Conservation (phyloP, 2,113 vertebrate species). For the Paraplagusia blochii region DNA sequence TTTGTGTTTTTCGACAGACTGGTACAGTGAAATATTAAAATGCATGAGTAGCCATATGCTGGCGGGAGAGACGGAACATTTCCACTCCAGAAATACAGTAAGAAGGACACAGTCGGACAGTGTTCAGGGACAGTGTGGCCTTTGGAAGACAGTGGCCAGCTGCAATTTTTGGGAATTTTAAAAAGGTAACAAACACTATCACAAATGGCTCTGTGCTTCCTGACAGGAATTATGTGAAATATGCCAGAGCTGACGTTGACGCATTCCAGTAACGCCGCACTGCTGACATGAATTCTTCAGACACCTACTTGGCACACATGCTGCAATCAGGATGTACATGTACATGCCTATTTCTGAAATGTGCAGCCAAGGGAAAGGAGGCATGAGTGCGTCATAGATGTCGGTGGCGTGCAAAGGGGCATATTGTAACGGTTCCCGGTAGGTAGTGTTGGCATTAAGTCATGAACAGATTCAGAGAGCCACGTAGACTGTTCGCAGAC, state of each 20-base stretch:
- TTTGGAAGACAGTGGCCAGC: slow-evolving; percentile 42
- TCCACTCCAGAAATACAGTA: slow-evolving; percentile 63
- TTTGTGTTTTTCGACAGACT: slow-evolving; percentile 47
- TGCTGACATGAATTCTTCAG: slow-evolving; percentile 7
- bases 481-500: slow-evolving; percentile 55
- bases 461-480: slow-evolving; percentile 50
- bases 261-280: slow-evolving; percentile 38
- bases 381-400: slow-evolving; percentile 33
- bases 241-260: slow-evolving; percentile 33
- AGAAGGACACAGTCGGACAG: slow-evolving; percentile 45
- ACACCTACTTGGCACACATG: slow-evolving; percentile 23
- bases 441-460: slow-evolving; percentile 34
- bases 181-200: slow-evolving; percentile 4
- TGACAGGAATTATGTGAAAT: slow-evolving; percentile 7
- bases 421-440: slow-evolving; percentile 37
- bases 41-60: slow-evolving; percentile 66
- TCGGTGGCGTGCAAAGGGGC: slow-evolving; percentile 28
- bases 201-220: slow-evolving; percentile 18
- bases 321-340: slow-evolving; percentile 35
- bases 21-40: slow-evolving; percentile 64
- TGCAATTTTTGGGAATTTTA: slow-evolving; percentile 16
- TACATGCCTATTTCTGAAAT: slow-evolving; percentile 62
- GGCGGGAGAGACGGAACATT: slow-evolving; percentile 19
- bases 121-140: slow-evolving; percentile 11
- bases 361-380: slow-evolving; percentile 40